Conservation (phyloP, 1,140 invertebrate species). For the Zaprionus davidi region DNA sequence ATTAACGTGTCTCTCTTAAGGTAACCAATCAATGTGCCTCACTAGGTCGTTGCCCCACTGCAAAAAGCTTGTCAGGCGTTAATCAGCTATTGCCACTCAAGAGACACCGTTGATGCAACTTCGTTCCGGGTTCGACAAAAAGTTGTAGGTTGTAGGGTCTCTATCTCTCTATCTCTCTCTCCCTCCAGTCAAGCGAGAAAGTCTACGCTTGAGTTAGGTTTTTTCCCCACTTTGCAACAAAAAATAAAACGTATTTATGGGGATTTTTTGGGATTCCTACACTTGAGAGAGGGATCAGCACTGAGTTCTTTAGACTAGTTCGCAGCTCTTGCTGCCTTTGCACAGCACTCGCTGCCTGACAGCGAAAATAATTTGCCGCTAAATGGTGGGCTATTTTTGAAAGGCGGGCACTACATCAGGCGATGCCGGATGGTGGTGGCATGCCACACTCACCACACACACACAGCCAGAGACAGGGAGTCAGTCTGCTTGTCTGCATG, state of each 20-base stretch:
- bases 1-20: neutral
- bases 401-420: constrained; percentile 48
- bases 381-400: constrained; percentile 54
- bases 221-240: neutral
- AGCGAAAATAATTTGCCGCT: constrained; percentile 53
- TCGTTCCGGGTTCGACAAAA: constrained; percentile 2
- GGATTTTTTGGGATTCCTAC: neutral
- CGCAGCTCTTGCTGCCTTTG: constrained; percentile 31
- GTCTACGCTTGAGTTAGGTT: neutral
- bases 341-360: constrained; percentile 48
- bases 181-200: neutral
- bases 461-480: neutral
- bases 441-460: constrained; percentile 30
- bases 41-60: neutral
- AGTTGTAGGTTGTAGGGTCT: neutral
- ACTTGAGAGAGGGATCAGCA: neutral
- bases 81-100: neutral
- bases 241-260: neutral
- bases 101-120: neutral
- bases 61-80: neutral
- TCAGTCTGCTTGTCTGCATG: neutral
- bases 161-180: neutral
- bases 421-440: constrained; percentile 40
- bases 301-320: constrained; percentile 34
- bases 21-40: neutral